Conservation (phyloP, 2,797 vertebrate species). For the Rousettus madagascariensis region DNA sequence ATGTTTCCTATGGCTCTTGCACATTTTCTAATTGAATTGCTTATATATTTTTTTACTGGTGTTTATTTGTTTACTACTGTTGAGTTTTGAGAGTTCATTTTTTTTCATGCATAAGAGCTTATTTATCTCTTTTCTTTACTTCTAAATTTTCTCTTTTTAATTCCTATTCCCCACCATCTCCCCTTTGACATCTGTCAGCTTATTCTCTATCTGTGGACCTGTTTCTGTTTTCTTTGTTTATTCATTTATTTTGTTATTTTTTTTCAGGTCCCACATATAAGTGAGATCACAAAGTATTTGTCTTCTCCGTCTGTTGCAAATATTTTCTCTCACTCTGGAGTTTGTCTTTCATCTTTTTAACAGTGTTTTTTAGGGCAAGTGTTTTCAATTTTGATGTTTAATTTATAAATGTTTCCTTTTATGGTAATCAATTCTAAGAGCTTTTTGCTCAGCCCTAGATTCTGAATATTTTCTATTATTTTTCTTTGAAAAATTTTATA, state of each 20-base stretch:
- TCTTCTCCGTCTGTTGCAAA: neutral
- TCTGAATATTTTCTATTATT: neutral
- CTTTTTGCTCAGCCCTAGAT: neutral
- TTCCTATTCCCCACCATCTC: neutral
- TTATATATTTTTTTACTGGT: neutral
- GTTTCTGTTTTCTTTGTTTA: neutral
- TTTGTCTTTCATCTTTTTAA: neutral
- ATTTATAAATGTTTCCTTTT: constrained; percentile 11
- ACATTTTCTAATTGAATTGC: constrained; percentile 16
- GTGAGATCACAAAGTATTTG: neutral
- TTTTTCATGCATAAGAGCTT: neutral
- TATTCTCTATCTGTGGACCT: neutral
- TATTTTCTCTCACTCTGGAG: neutral
- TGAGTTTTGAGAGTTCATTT: neutral
- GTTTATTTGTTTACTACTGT: neutral
- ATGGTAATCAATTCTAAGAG: neutral
- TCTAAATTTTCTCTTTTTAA: neutral
- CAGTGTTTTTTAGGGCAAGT: neutral
- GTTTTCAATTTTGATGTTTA: neutral
- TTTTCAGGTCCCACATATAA: neutral
- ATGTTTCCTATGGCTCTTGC: neutral
- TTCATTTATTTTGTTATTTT: neutral
- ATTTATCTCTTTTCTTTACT: neutral
- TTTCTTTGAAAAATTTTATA: neutral
- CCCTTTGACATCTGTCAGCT: neutral